These are phyloP conservation scores for Limnephilus auricula DNA, from an alignment of 2,888 invertebrate genomes.

Conservation along the genomic window DNA sequence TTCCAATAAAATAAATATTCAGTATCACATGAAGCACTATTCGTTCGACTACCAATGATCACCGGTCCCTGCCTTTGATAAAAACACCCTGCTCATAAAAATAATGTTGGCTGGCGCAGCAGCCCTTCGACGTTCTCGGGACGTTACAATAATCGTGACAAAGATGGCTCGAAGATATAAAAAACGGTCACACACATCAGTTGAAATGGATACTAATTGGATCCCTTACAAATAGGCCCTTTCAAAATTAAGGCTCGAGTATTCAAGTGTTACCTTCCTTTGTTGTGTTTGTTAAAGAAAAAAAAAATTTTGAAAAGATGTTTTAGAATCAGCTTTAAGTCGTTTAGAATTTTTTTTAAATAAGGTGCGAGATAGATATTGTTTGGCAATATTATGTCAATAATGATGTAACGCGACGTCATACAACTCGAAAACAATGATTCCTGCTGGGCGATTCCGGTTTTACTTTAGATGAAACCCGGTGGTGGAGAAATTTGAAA, in stretches of 20 bases:
- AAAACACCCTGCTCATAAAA: neutral
- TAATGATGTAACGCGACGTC: neutral
- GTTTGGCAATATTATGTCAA: neutral
- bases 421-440: neutral
- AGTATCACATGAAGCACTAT: neutral
- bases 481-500: no score
- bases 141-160: neutral
- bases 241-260: neutral
- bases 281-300: neutral
- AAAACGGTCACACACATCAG: neutral
- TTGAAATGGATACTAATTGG: neutral
- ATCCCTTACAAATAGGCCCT: neutral
- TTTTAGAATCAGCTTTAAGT: neutral
- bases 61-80: neutral
- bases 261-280: neutral
- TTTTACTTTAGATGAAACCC: no score
- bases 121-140: neutral
- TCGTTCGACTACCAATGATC: neutral
- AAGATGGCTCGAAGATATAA: neutral
- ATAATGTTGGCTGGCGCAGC: neutral
- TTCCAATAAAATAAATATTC: no score
- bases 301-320: neutral
- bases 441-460: no score
- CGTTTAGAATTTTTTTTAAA: neutral
- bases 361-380: neutral